These are phyloP conservation scores for Trilocha varians DNA, from an alignment of 2,888 invertebrate genomes.

Conservation along the genomic window DNA sequence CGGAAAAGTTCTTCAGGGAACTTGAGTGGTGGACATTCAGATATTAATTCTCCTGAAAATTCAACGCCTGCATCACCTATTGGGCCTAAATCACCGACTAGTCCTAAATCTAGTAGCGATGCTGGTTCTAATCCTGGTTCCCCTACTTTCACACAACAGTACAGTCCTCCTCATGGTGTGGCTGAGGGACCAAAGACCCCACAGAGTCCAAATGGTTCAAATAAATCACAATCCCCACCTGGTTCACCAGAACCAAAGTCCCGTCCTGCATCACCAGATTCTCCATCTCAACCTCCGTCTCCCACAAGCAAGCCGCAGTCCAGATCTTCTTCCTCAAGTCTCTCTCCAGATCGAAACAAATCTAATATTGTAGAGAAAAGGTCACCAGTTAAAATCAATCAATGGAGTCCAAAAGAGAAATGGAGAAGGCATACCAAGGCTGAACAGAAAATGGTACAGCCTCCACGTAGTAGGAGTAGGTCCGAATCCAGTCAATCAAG, in stretches of 20 bases:
- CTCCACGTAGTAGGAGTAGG: conserved; percentile 39
- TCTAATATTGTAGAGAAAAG: conserved; percentile 34
- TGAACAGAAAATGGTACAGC: conserved; percentile 57
- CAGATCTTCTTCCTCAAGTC: conserved; percentile 44
- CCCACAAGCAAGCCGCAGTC: conserved; percentile 34
- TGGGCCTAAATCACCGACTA: conserved; percentile 60
- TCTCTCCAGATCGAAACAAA: conserved; percentile 47
- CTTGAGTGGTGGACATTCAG: conserved; percentile 57
- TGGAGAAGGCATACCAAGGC: conserved; percentile 64
- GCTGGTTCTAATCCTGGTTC: conserved; percentile 37
- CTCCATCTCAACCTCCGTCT: conserved; percentile 34
- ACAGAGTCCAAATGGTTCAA: conserved; percentile 42
- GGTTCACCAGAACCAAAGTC: conserved; percentile 43
- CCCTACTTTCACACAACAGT: conserved; percentile 37
- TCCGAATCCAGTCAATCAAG: conserved; percentile 65
- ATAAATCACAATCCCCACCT: conserved; percentile 40
- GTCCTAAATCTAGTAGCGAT: conserved; percentile 59
- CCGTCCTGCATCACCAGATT: conserved; percentile 48
- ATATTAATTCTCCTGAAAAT: conserved; percentile 64
- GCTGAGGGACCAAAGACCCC: conserved; percentile 57
- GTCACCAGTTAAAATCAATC: conserved; percentile 36
- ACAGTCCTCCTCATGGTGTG: conserved; percentile 35
- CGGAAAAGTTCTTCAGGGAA: conserved; percentile 47
- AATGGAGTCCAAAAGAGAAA: conserved; percentile 57
- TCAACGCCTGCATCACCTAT: conserved; percentile 50